Evolutionary conservation across 2,797 vertebrate genomes (phyloP), one percentile per base, ranked within the genome.

Genomic region (Gila robusta): DNA sequence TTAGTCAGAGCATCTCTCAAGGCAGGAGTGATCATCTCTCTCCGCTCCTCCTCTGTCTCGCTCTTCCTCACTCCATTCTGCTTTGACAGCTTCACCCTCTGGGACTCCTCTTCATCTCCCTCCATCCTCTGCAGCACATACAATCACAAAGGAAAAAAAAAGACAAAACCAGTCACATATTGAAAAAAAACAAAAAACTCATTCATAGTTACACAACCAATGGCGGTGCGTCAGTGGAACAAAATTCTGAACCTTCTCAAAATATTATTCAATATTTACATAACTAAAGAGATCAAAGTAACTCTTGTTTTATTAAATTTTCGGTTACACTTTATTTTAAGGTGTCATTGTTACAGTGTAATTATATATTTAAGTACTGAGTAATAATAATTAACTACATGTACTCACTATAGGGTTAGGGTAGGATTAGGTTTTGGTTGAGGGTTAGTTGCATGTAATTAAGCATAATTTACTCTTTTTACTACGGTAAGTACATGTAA

Each of bases 21-120:
- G 32, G 97, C 95, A 0, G 97, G 96, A 0, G 98, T 99, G 87
- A 99, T 97, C 98, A 99, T 98, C 89, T 98, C 97, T 90, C 97
- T 94, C 85, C 91, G 91, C 62, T 96, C 97, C n/a, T 56, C 89
- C 66, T 93, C 94, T 49, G 91, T 91, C 9, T 87, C 92, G 23
- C 16, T 86, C 89, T 91, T 94, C 88, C 89, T 94, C 90, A 89
- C 69, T 1, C 81, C 72, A 0, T 95, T 94, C 83, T 92, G 73
- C 82, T 86, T 91, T 86, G 92, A 91, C 28, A 92, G 84, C 69
- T 89, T 95, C 35, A 81, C 91, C 91, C 88, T 91, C 81, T 81
- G 91, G 26, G 71, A 85, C 14, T 91, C 93, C 67, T 88, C 93
- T 82, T 90, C 91, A 35, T 6, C 86, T 66, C 94, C 89, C 1